A percentile compares a stretch with the other conserved stretches of the same genome.
These are phyloP conservation scores for Melanostoma scalare DNA, from an alignment of 2,888 invertebrate genomes.

Conservation along the genomic window DNA sequence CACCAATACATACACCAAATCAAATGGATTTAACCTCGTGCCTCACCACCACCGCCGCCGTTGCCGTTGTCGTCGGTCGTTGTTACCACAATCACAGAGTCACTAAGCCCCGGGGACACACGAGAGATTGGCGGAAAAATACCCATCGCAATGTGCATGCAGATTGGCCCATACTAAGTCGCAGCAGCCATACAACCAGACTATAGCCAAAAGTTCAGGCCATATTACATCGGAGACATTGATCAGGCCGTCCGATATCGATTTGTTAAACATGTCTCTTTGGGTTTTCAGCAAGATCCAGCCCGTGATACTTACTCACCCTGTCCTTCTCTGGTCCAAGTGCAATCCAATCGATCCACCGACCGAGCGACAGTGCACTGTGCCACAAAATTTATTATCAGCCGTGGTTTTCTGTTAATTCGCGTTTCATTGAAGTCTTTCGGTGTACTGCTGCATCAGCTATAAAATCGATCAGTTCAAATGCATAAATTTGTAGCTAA, in stretches of 20 bases:
- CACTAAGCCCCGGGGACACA: conserved; percentile 63
- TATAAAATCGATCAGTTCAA: conserved; percentile 69
- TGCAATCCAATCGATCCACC: conserved; percentile 24
- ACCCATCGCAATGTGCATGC: conserved; percentile 66
- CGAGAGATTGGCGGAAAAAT: conserved; percentile 45
- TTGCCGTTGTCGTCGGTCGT: background rate
- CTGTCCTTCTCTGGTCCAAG: conserved; percentile 29
- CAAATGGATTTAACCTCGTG: conserved; percentile 66
- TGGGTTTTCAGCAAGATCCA: conserved; percentile 72
- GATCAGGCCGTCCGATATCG: conserved; percentile 75
- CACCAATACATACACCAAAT: conserved; percentile 56
- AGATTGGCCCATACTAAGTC: conserved; percentile 44
- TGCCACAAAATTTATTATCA: conserved; percentile 68
- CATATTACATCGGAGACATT: conserved; percentile 74
- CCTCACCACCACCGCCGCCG: conserved; percentile 43
- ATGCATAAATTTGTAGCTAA: conserved; percentile 73
- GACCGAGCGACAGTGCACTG: conserved; percentile 10
- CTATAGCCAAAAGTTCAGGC: conserved; percentile 69
- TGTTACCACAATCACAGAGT: background rate
- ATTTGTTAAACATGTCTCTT: conserved; percentile 75
- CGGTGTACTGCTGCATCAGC: conserved; percentile 10
- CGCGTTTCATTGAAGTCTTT: conserved; percentile 64
- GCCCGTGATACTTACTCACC: conserved; percentile 47
- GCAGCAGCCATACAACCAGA: conserved; percentile 28
- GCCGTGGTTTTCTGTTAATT: conserved; percentile 56